Percentiles rank a stretch among this genome's conserved stretches.
Conservation (phyloP, 1,140 invertebrate genomes). For the Zophobas atratus region DNA sequence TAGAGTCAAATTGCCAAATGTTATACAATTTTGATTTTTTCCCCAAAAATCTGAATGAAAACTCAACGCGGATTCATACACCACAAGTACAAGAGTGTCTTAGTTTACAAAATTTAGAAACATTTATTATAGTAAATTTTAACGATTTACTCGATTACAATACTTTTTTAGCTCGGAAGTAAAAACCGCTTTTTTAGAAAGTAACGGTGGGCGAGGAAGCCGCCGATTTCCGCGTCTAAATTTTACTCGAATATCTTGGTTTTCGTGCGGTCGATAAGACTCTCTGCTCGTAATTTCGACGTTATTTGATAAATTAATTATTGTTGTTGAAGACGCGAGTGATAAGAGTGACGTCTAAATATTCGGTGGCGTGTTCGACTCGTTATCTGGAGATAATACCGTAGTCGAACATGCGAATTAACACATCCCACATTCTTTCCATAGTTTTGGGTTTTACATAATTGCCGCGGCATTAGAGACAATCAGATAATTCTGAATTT, state of each 20-base stretch:
- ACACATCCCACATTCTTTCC: neutral
- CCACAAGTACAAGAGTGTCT: too few relatives aligned
- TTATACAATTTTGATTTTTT: too few relatives aligned
- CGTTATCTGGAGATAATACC: neutral
- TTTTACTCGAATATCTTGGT: neutral
- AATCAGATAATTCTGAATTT: too few relatives aligned
- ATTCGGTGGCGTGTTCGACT: conserved; percentile 8
- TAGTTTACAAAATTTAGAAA: too few relatives aligned
- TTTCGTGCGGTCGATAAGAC: conserved; percentile 1
- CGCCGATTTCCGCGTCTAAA: neutral
- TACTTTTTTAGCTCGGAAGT: too few relatives aligned
- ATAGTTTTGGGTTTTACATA: neutral
- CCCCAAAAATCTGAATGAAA: too few relatives aligned
- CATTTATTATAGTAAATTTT: too few relatives aligned
- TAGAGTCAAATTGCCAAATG: too few relatives aligned
- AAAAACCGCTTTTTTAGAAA: too few relatives aligned
- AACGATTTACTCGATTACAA: too few relatives aligned
- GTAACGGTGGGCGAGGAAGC: neutral
- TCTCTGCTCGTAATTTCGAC: neutral
- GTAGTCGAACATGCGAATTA: neutral
- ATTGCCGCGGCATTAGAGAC: conserved; percentile 3
- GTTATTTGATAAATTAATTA: neutral
- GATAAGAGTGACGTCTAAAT: conserved; percentile 8
- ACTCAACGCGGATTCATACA: too few relatives aligned
- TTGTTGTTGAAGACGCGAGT: neutral